phyloP scores from a whole-genome alignment of 92 coral and sea anemone genomes.

The Zoanthus sociatus region DNA sequence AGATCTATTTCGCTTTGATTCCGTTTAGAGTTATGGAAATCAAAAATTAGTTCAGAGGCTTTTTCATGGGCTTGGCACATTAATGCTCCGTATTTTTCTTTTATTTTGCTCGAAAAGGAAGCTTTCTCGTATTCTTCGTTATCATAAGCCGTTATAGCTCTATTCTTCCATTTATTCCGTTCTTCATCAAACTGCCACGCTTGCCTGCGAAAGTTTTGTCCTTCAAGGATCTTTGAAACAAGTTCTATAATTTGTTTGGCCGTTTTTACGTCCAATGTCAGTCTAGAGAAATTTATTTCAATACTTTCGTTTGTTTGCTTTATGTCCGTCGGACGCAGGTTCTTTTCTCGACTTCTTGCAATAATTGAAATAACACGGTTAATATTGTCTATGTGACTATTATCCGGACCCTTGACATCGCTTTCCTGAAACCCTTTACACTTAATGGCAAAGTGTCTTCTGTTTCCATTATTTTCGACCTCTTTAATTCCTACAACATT shows the following conservation, averaged over 20 bases:
- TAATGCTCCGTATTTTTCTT: constrained; percentile 50
- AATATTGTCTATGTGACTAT: constrained; percentile 56
- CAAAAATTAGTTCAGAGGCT: constrained; percentile 57
- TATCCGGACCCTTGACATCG: constrained; percentile 52
- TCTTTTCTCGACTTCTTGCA: no score
- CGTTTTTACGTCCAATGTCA: not conserved
- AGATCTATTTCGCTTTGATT: constrained; percentile 67
- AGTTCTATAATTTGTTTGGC: not conserved
- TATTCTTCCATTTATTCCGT: constrained; percentile 56
- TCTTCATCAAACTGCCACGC: constrained; percentile 53
- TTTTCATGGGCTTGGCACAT: constrained; percentile 47
- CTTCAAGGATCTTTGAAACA: constrained; percentile 31
- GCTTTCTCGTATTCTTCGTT: not conserved
- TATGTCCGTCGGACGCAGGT: constrained; percentile 29
- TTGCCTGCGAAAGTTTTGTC: constrained; percentile 58
- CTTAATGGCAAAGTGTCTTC: not conserved
- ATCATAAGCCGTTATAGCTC: constrained; percentile 33
- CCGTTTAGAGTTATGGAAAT: constrained; percentile 60
- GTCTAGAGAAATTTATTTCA: constrained; percentile 1
- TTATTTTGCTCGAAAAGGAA: constrained; percentile 36
- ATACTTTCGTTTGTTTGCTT: constrained; percentile 7
- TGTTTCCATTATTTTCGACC: not conserved
- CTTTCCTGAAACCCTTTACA: not conserved
- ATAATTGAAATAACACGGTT: constrained; percentile 30
- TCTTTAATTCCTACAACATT: constrained; percentile 28